Evolutionary conservation across 1,140 invertebrate species (phyloP).

Genomic region (Limonius californicus): DNA sequence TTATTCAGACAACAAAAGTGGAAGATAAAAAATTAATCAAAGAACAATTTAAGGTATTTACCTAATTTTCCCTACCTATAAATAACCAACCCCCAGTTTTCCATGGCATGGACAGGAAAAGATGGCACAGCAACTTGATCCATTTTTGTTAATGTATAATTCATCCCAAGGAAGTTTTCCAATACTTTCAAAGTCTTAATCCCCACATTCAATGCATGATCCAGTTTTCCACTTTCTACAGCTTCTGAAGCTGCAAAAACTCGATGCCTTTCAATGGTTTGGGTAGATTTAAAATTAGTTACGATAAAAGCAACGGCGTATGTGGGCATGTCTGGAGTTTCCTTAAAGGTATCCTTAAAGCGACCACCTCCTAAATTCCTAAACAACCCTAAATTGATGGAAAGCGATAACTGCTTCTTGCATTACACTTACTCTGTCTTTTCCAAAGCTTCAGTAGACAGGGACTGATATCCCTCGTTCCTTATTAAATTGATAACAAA

Average conservation of each 20-base stretch:
- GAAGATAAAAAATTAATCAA: too few relatives aligned
- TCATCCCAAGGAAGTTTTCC: constrained; percentile 50
- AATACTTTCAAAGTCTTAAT: background rate
- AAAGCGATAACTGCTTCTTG: too few relatives aligned
- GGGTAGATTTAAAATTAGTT: constrained; percentile 63
- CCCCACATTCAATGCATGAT: background rate
- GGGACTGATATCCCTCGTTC: too few relatives aligned
- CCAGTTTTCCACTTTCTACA: background rate
- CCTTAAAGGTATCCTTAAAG: constrained; percentile 72
- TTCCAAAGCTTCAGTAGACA: too few relatives aligned
- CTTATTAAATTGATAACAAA: too few relatives aligned
- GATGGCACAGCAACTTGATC: constrained; percentile 70
- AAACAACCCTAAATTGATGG: too few relatives aligned
- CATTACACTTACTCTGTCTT: too few relatives aligned
- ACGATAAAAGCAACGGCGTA: constrained; percentile 88
- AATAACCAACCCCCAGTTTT: constrained; percentile 73
- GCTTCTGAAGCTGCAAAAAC: constrained; percentile 1
- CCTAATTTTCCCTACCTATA: constrained; percentile 54
- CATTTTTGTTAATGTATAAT: constrained; percentile 57
- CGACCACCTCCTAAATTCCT: constrained; percentile 26
- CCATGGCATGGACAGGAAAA: constrained; percentile 71
- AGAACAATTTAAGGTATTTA: too few relatives aligned
- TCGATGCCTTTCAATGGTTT: background rate
- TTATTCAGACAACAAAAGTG: too few relatives aligned
- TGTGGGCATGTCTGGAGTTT: constrained; percentile 85